A percentile compares a stretch with the other conserved stretches of the same genome.
Conservation (phyloP, 2,113 vertebrate genomes). For the Aspiorhynchus laticeps region DNA sequence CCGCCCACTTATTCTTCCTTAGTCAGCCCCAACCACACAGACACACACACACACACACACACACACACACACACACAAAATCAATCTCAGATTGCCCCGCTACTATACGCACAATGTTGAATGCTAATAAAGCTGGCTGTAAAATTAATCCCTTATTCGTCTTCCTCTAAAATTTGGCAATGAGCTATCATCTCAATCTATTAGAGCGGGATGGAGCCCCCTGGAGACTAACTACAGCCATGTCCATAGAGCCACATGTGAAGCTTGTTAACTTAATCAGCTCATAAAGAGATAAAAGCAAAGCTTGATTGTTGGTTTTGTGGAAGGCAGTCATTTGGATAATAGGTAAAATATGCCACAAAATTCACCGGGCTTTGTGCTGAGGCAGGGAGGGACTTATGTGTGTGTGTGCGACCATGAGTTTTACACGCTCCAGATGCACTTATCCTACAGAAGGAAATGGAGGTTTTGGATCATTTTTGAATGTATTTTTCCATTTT, state of each 20-base stretch:
- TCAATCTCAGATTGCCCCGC: slow-evolving; percentile 36
- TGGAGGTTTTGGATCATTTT: slow-evolving; percentile 63
- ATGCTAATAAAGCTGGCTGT: slow-evolving; percentile 51
- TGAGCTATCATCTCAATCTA: slow-evolving; percentile 57
- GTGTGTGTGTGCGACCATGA: slow-evolving; percentile 52
- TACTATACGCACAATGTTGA: slow-evolving; percentile 32
- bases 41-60: slow-evolving; percentile 51
- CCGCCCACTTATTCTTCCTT: slow-evolving; percentile 25
- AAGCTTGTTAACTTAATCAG: slow-evolving; percentile 82
- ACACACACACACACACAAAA: slow-evolving; percentile 53
- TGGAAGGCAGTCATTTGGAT: slow-evolving; percentile 82
- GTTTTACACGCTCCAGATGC: slow-evolving; percentile 68
- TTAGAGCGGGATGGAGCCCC: slow-evolving; percentile 57
- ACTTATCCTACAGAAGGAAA: slow-evolving; percentile 50
- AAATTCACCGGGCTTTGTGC: slow-evolving; percentile 60
- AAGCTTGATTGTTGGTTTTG: slow-evolving; percentile 78
- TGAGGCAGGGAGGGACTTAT: slow-evolving; percentile 52
- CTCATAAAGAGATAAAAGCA: slow-evolving; percentile 80
- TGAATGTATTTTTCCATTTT: slow-evolving; percentile 59
- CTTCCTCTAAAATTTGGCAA: slow-evolving; percentile 51
- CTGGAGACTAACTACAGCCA: slow-evolving; percentile 52
- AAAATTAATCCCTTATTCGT: slow-evolving; percentile 33
- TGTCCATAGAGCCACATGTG: slow-evolving; percentile 69
- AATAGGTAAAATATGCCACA: slow-evolving; percentile 79
- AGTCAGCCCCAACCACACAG: not conserved